These are phyloP conservation scores for Canis aureus DNA, from an alignment of 2,113 vertebrate species.

Conservation along the genomic window DNA sequence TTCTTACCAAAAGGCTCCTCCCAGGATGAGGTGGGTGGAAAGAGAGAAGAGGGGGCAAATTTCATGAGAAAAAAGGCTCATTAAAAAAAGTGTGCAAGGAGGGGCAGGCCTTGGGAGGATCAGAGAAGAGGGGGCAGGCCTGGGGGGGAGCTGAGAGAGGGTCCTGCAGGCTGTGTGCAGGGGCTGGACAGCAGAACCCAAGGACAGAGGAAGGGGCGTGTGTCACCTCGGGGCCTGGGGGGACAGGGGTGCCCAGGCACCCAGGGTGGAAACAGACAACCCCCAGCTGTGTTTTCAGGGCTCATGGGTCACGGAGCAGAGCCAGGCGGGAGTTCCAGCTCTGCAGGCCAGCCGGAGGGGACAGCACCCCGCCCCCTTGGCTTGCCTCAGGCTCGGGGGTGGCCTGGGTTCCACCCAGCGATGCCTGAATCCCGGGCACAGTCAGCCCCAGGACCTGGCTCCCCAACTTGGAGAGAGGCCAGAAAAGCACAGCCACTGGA, in stretches of 20 bases:
- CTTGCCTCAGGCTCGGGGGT: not conserved
- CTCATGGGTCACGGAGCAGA: not conserved
- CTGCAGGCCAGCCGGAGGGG: not conserved
- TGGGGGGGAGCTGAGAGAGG: accelerated
- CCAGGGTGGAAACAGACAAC: not conserved
- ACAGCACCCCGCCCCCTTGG: too few species aligned
- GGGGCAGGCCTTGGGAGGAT: not conserved
- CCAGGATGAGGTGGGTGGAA: too few species aligned
- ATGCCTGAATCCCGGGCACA: too few species aligned
- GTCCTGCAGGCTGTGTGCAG: not conserved
- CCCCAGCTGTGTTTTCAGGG: not conserved
- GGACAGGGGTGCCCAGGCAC: not conserved
- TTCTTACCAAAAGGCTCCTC: not conserved
- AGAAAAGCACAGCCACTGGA: not conserved
- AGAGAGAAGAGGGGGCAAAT: not conserved
- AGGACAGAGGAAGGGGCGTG: not conserved
- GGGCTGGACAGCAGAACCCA: not conserved
- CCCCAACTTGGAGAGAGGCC: not conserved
- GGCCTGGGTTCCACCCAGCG: not conserved
- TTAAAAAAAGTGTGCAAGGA: not conserved
- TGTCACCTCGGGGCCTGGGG: accelerated
- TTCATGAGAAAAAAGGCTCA: not conserved
- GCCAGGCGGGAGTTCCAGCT: not conserved
- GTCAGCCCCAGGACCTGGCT: too few species aligned
- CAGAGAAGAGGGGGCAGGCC: not conserved